These are phyloP conservation scores for Ricordea florida DNA, from an alignment of 92 coral and sea anemone genomes.

Conservation along the genomic window DNA sequence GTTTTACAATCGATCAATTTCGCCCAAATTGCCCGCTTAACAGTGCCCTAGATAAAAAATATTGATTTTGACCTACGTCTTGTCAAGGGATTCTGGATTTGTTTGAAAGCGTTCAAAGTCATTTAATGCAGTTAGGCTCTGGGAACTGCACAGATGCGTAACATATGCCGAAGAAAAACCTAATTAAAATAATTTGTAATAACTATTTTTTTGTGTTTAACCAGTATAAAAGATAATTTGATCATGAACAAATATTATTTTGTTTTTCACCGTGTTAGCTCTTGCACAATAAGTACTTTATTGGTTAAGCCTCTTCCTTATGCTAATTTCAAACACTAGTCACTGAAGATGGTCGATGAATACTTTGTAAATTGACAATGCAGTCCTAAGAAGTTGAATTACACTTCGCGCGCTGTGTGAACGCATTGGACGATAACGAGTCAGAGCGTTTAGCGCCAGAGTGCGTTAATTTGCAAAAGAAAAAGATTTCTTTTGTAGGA, in stretches of 20 bases:
- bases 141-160: constrained; percentile 84
- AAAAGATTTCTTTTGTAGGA: constrained; percentile 3
- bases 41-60: too few relatives aligned
- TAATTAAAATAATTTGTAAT: constrained; percentile 62
- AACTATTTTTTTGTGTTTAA: constrained; percentile 89
- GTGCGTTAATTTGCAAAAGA: constrained; percentile 32
- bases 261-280: constrained; percentile 50
- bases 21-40: too few relatives aligned
- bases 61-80: too few relatives aligned
- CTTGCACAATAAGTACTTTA: constrained; percentile 37
- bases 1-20: too few relatives aligned
- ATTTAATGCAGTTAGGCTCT: constrained; percentile 36
- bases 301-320: constrained; percentile 30
- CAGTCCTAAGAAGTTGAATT: constrained; percentile 20
- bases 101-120: constrained; percentile 35
- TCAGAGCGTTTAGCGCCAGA: neutral
- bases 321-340: constrained; percentile 41
- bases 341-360: constrained; percentile 9
- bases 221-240: constrained; percentile 77
- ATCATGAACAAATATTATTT: constrained; percentile 71
- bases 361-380: constrained; percentile 17
- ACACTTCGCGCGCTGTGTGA: constrained; percentile 4
- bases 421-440: constrained; percentile 9
- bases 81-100: too few relatives aligned
- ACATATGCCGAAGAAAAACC: constrained; percentile 71